Percentiles rank a stretch among this genome's conserved stretches.
phyloP scores from a whole-genome alignment of 1,140 invertebrate genomes.

The Papilio polytes region DNA sequence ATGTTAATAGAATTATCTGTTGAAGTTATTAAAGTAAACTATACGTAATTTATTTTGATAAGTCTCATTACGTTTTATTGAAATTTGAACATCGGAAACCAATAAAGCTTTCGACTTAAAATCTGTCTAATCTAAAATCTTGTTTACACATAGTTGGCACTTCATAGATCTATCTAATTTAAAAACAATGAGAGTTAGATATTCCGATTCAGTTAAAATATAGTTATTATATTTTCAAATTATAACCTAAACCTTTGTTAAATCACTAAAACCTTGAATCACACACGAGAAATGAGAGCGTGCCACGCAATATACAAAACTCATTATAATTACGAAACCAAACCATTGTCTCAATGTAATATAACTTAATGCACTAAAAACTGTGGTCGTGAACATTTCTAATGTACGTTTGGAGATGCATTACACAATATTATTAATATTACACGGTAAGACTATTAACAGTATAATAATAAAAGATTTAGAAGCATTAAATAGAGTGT shows the following conservation, averaged over 20 bases:
- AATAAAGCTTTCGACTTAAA: neutral
- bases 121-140: neutral
- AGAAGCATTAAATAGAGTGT: slow-evolving; percentile 22
- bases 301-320: slow-evolving; percentile 47
- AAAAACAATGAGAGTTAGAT: neutral
- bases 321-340: slow-evolving; percentile 51
- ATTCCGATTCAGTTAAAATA: neutral
- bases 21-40: neutral
- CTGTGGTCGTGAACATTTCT: slow-evolving; percentile 47
- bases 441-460: slow-evolving; percentile 1
- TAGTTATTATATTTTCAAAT: neutral
- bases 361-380: slow-evolving; percentile 44
- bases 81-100: neutral
- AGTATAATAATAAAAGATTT: slow-evolving; percentile 29
- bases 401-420: slow-evolving; percentile 18
- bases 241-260: neutral
- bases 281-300: slow-evolving; percentile 46
- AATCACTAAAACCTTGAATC: slow-evolving; percentile 2
- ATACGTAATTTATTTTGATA: neutral
- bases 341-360: slow-evolving; percentile 41
- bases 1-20: neutral
- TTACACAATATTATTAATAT: slow-evolving; percentile 18
- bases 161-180: neutral
- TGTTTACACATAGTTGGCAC: neutral
- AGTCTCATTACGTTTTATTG: neutral